Percentiles rank a stretch among this genome's conserved stretches.
phyloP scores from a whole-genome alignment of 2,888 invertebrate species.

The Lasioglossum zephyrum region DNA sequence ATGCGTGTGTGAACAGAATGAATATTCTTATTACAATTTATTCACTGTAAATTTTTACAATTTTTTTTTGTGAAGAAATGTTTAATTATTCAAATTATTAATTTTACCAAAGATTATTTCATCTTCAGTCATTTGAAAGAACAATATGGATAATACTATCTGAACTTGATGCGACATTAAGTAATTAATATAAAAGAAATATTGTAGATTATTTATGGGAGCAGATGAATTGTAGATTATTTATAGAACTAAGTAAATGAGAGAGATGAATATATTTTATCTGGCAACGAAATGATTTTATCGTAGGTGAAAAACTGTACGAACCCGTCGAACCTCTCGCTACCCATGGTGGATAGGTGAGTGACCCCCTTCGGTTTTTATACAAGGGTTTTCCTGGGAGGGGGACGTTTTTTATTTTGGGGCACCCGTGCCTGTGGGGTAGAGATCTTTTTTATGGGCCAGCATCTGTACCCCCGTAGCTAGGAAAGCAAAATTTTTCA shows the following conservation, averaged over 20 bases:
- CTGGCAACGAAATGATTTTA: conserved; percentile 26
- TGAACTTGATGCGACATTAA: background rate
- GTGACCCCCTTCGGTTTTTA: conserved; percentile 83
- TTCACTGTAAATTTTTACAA: background rate
- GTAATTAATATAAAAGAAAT: too few species aligned
- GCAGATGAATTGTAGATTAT: background rate
- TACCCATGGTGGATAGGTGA: conserved; percentile 76
- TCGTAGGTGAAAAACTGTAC: conserved; percentile 44
- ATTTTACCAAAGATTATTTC: background rate
- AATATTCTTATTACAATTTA: background rate
- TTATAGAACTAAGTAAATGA: background rate
- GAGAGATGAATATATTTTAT: background rate
- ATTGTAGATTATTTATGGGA: background rate
- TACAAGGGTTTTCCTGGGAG: conserved; percentile 81
- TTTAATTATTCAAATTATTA: background rate
- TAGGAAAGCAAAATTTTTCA: conserved; percentile 82
- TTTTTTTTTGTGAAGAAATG: background rate
- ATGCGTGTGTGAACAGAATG: background rate
- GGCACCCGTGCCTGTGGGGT: conserved; percentile 80
- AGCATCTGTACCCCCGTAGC: conserved; percentile 82
- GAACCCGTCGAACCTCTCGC: conserved; percentile 70
- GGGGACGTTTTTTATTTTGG: conserved; percentile 78
- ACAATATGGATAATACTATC: background rate
- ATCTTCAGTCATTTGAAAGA: background rate
- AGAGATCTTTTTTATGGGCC: conserved; percentile 80